Evolutionary conservation across 2,113 vertebrate species (phyloP), one percentile per base, ranked within the genome.

Genomic region (Cygnus atratus): DNA sequence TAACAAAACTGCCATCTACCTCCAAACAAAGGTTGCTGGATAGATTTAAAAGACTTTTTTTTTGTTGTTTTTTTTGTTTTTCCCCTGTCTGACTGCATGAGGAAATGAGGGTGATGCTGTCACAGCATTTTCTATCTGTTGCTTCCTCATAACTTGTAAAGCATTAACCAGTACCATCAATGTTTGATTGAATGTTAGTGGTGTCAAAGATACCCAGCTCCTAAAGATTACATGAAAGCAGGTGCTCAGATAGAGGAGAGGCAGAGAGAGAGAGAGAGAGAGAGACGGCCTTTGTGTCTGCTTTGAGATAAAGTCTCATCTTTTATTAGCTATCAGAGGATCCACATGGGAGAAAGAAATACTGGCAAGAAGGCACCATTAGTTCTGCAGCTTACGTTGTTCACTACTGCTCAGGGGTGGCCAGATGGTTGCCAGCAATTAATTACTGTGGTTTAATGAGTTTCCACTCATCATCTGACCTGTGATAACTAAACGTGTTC

Each of bases 381-480:
- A 95, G 89, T 95, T 96, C 84, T 97, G 94, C 91, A 89, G 95
- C 94, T 95, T 97, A 95, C 81, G 54, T 89, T 97, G 95, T 92
- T 97, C 96, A 92, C 90, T 94, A 13, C 93, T 87, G 95, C 95
- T 96, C 93, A 93, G 96, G 89, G 96, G 94, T 97, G 96, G 95
- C 94, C 96, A 97, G 96, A 96, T 97, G 96, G 96, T 95, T 97
- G 95, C 96, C 96, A 95, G 95, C 95, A 95, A 97, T 97, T 97
- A 97, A 97, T 95, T 97, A 95, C 95, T 72, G 87, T 92, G 93
- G 96, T 95, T 97, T 97, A 97, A 96, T 95, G 95, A 96, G 94
- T 96, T 97, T 81, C 91, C 96, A 93, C 95, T 97, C 87, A 95
- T 97, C 94, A 92, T 96, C 93, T 96, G 96, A 97, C 96, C 95